Base-by-base conservation (phyloP, 2,797 vertebrate species). In the Lindbergichthys nudifrons region DNA sequence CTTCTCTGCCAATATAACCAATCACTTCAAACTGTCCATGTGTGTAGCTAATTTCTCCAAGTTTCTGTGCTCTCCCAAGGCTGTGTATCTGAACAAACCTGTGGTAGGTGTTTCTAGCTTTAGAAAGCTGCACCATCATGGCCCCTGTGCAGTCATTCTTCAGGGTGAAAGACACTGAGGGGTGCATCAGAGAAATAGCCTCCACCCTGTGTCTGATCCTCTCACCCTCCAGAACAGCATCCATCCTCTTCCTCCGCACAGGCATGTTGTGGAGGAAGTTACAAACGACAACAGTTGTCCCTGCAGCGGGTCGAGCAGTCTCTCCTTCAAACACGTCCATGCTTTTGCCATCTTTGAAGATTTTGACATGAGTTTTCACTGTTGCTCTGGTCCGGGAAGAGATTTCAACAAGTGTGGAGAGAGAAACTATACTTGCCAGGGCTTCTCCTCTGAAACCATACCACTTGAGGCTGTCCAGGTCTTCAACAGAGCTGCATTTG, bases 391-490 rank as follows among this genome's bases (percentile, higher is more conserved):
- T 92, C 81, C 95, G 95, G 19, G 97, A 97, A 48, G 94, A 95
- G 85, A 99, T 95, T 88, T 99, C 97, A 61, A 99, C 94, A 51
- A 97, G 46, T 0, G 93, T 93, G 50, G 97, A 94, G 58, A 98
- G 62, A 72, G 93, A 92, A 18, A 92, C 92, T 39, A 98, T 92
- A 77, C 97, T 99, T 36, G 98, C 97, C 82, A 99, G 79, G 19
- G 98, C 97, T 84, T 99, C 98, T 23, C 98, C 98, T 77, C 97
- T 94, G 83, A 97, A 99, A 15, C 98, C 98, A 18, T 96, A 96
- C 88, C 92, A 99, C 1, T 15, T 76, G 4, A 96, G 92, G 59
- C 96, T 93, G 52, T 97, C 96, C 83, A 99, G 77, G 87, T 98
- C 97, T 47, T 92, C 86, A 10, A 97, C 0, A 0, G 94, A 94